Evolutionary conservation across 2,113 vertebrate species (phyloP).

Genomic region (Vidua chalybeata): DNA sequence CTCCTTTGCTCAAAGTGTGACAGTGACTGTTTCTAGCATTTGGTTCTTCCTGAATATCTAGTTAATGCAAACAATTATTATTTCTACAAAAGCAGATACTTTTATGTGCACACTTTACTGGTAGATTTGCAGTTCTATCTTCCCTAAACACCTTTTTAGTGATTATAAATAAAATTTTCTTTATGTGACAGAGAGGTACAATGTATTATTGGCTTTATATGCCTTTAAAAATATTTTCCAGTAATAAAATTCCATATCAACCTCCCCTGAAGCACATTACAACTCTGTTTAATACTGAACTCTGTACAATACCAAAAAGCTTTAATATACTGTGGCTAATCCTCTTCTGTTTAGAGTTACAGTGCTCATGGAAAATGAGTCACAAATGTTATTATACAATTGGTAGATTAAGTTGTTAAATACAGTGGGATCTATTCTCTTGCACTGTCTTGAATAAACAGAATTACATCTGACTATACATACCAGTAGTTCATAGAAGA

Average conservation of each 20-base stretch:
- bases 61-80: slow-evolving; percentile 26
- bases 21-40: slow-evolving; percentile 6
- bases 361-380: slow-evolving; percentile 18
- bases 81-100: slow-evolving; percentile 13
- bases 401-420: slow-evolving; percentile 49
- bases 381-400: slow-evolving; percentile 26
- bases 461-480: slow-evolving; percentile 23
- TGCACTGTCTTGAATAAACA: slow-evolving; percentile 35
- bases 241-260: background rate
- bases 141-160: background rate
- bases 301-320: background rate
- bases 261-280: background rate
- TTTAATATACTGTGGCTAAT: background rate
- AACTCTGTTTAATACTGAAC: background rate
- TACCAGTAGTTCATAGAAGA: slow-evolving; percentile 55
- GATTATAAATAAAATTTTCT: background rate
- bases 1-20: slow-evolving; percentile 21
- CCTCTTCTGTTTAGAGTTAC: slow-evolving; percentile 22
- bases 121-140: background rate
- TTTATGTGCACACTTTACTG: background rate
- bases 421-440: slow-evolving; percentile 29
- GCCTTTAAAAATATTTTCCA: slow-evolving; percentile 1
- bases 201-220: background rate
- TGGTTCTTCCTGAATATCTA: slow-evolving; percentile 17
- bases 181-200: background rate